Conservation (phyloP, 1,140 invertebrate genomes). For the Matsumurasca onukii region DNA sequence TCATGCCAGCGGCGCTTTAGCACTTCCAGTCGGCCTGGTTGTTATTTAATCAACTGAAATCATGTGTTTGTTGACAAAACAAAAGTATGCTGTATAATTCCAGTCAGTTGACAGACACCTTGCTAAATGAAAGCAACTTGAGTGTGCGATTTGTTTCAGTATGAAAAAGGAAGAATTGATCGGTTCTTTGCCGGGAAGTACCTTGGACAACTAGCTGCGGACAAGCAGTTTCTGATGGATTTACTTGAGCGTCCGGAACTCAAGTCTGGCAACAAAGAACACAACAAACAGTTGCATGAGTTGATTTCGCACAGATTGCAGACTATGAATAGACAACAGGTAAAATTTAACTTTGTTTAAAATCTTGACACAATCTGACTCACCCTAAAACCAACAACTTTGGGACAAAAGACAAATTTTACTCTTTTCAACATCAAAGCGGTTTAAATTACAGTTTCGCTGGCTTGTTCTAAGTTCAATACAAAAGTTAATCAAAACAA, state of each 20-base stretch:
- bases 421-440: background rate
- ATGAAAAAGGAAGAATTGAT: conserved; percentile 3
- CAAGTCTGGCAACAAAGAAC: conserved; percentile 10
- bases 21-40: background rate
- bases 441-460: too few species aligned
- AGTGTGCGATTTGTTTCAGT: too few species aligned
- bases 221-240: conserved; percentile 14
- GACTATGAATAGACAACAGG: conserved; percentile 12
- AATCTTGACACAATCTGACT: background rate
- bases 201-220: background rate
- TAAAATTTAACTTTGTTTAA: background rate
- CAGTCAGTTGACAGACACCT: too few species aligned
- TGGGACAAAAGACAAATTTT: background rate
- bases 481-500: too few species aligned
- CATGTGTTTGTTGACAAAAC: too few species aligned
- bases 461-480: too few species aligned
- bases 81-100: too few species aligned
- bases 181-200: conserved; percentile 1
- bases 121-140: too few species aligned
- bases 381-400: background rate
- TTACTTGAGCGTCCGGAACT: background rate
- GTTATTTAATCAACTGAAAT: too few species aligned
- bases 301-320: background rate
- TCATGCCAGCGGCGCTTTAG: too few species aligned
- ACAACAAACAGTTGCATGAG: conserved; percentile 3